Base-by-base conservation (phyloP, 2,888 invertebrate species). In the Psylliodes chrysocephalus region DNA sequence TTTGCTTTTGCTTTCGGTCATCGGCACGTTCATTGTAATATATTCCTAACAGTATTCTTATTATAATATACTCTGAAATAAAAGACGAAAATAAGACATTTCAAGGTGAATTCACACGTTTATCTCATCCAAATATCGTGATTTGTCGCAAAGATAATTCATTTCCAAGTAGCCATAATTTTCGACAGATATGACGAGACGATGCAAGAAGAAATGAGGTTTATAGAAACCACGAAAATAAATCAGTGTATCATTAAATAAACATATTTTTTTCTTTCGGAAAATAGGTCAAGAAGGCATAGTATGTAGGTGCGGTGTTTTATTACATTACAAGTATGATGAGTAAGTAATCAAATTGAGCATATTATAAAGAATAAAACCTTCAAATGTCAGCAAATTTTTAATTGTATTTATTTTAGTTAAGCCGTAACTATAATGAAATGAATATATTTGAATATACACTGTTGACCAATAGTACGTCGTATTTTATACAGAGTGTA, bases 321-420 rank as follows among this genome's bases (percentile, higher is more conserved):
- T 44, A 44, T 44, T 44, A 44, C 18, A 18, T 17, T 17, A 17
- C 18, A 33, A 33, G 7, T 5, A 25, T 5, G 44, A 44, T 44
- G 44, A 44, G 46, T 46, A 46, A 22, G 46, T 10, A 7, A 25
- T 22, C 22, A 46, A 46, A 14, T 22, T 46, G 46, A 46, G n/a
- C 4, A 3, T 22, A n/a, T 22, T 44, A 46, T n/a, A 17, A 40
- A 40, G 40, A n/a, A 40, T 40, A 25, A 22, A 46, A 46, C 46
- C 46, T 46, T 46, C 46, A 46, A 46, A 46, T 22, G 46, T 46
- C 22, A 46, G 46, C 46, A 22, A 46, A 46, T 46, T 46, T 46
- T 22, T 46, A 46, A 46, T 46, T 46, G n/a, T 22, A 46, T 46
- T 46, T 22, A 14, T 46, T 46, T 46, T 46, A 44, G 44, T 44